These are phyloP conservation scores for Limenitis camilla DNA, from an alignment of 2,888 invertebrate species.

Conservation along the genomic window DNA sequence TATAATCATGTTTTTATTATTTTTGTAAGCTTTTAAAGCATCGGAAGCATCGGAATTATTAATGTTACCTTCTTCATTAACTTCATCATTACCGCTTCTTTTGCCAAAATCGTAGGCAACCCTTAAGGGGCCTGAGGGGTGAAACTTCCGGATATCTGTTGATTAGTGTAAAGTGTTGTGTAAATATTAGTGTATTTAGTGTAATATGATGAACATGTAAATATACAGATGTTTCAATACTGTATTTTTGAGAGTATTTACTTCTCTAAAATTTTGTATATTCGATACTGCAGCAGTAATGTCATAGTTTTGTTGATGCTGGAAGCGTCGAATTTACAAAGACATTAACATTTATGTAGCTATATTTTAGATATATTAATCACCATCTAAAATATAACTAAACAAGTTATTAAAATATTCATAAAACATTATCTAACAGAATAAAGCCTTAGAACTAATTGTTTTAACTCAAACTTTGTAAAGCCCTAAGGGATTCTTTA, in stretches of 20 bases:
- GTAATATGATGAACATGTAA: background rate
- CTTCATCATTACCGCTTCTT: slow-evolving; percentile 50
- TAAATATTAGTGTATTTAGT: slow-evolving; percentile 1
- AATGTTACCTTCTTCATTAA: slow-evolving; percentile 55
- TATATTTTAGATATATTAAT: no score
- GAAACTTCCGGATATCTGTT: slow-evolving; percentile 46
- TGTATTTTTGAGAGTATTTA: no score
- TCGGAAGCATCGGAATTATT: slow-evolving; percentile 10
- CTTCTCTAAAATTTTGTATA: no score
- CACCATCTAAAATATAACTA: no score
- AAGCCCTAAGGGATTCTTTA: slow-evolving; percentile 4
- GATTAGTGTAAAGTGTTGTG: slow-evolving; percentile 23
- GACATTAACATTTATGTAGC: no score
- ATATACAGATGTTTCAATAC: slow-evolving; percentile 25
- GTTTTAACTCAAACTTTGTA: slow-evolving; percentile 10
- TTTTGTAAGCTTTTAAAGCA: slow-evolving; percentile 3
- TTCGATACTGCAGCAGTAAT: no score
- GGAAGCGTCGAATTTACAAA: no score
- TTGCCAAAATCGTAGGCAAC: slow-evolving; percentile 59
- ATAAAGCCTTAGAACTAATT: slow-evolving; percentile 8
- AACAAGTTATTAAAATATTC: no score
- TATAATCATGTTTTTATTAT: no score
- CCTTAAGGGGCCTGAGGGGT: slow-evolving; percentile 51
- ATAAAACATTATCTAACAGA: slow-evolving; percentile 1
- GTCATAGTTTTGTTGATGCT: no score